phyloP scores from a whole-genome alignment of 2,797 vertebrate species.

The Cryptoprocta ferox region DNA sequence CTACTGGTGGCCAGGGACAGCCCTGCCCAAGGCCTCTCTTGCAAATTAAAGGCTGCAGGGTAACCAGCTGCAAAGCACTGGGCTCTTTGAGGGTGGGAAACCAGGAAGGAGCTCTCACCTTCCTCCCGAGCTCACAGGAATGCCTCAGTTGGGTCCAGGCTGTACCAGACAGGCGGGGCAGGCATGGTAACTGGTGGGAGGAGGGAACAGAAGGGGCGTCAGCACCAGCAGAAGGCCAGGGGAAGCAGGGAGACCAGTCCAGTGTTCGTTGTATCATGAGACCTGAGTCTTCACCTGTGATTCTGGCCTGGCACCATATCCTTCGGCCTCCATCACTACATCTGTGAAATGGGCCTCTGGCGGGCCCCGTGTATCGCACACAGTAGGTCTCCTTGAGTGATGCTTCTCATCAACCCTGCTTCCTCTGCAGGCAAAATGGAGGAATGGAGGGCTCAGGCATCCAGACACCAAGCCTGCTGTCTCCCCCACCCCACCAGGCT shows the following conservation, averaged over 20 bases:
- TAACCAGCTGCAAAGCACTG: not conserved
- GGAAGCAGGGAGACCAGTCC: not conserved
- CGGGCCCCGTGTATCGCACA: not conserved
- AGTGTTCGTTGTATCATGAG: fast-evolving
- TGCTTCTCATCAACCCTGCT: not conserved
- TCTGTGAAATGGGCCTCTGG: not conserved
- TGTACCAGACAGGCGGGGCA: not conserved
- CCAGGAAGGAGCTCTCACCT: not conserved
- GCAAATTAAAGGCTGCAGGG: not conserved
- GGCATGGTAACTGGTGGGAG: not conserved
- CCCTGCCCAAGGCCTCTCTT: not conserved
- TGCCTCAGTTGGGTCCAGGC: not conserved
- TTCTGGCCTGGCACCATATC: not conserved
- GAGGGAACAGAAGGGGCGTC: not conserved
- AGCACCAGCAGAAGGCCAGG: not conserved
- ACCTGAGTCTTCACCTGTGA: not conserved
- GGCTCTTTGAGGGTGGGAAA: not conserved
- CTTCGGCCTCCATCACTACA: not conserved
- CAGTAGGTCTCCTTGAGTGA: not conserved
- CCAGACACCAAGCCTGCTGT: too few relatives aligned
- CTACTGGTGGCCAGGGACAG: not conserved
- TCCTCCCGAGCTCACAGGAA: not conserved
- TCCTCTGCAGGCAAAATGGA: not conserved
- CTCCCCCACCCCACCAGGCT: too few relatives aligned
- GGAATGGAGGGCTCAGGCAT: not conserved